Percentiles rank a stretch among this genome's conserved stretches.
phyloP scores from a whole-genome alignment of 2,888 invertebrate genomes.

The Oxyscelio sp. region DNA sequence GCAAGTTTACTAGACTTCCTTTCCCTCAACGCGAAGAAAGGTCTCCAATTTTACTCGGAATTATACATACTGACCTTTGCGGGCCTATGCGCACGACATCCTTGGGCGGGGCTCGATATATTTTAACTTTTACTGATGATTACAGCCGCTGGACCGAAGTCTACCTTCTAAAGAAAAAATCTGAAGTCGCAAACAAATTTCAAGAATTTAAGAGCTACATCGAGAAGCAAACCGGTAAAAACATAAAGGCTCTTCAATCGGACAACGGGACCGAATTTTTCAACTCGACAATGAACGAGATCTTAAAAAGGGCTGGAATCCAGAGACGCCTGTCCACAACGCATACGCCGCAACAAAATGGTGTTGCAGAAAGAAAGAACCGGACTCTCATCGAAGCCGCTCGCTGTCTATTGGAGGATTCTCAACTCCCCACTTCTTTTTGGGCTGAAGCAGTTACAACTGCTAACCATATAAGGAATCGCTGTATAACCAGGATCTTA shows the following conservation, averaged over 20 bases:
- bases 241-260: constrained; percentile 54
- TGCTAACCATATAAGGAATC: constrained; percentile 43
- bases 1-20: no score
- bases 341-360: constrained; percentile 79
- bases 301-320: neutral
- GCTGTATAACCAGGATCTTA: constrained; percentile 31
- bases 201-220: constrained; percentile 42
- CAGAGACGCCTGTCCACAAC: neutral
- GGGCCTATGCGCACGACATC: no score
- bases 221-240: constrained; percentile 56
- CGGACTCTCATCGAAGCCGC: constrained; percentile 62
- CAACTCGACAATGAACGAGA: constrained; percentile 20
- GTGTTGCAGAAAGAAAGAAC: constrained; percentile 29
- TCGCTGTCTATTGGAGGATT: constrained; percentile 39
- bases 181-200: constrained; percentile 30
- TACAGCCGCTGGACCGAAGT: constrained; percentile 56
- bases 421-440: neutral
- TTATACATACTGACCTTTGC: no score
- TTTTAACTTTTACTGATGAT: constrained; percentile 37
- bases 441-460: constrained; percentile 1
- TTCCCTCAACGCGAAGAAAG: no score
- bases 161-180: constrained; percentile 46
- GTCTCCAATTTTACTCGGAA: no score
- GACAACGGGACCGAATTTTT: constrained; percentile 60
- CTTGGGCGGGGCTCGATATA: constrained; percentile 52